Evolutionary conservation across 2,113 vertebrate genomes (phyloP), one percentile per base, ranked within the genome.

Genomic region (Porphyrio hochstetteri): DNA sequence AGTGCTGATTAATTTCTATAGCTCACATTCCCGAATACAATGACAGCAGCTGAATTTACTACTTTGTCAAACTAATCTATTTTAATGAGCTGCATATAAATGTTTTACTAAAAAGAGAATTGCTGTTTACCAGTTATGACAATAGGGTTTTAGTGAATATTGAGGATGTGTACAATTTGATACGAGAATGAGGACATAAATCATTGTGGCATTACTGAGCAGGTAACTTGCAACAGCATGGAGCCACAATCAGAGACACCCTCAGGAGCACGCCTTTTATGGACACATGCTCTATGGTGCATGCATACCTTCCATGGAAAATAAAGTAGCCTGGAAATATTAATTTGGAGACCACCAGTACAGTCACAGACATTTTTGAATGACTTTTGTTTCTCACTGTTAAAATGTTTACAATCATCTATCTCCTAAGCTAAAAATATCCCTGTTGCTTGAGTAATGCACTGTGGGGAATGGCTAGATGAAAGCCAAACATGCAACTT

Each of bases 1-100:
- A 92, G 60, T 82, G 57, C 71, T 93, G 82, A 90, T 82, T 78
- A 70, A 96, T 97, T 97, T 81, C 82, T 90, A 10, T 50, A 77
- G 90, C 53, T 90, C 67, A 72, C 42, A n/a, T 56, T 72, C n/a
- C 44, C 48, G 44, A 52, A 48, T 31, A 75, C 6, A 65, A 28
- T 78, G 46, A 70, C 80, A 85, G 11, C 12, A 61, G 52, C 74
- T 46, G 5, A 92, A 80, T 89, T 92, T 74, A 56, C 35, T 57
- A 8, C 27, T 44, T 65, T 56, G 16, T 55, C 38, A 81, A 40
- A 60, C 5, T 36, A 29, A 71, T 59, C 24, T 81, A 10, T 67
- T 68, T 83, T 80, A 90, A 76, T 79, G n/a, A 86, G 25, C 10
- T 35, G 36, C 82, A 92, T 80, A 67, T 5, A 86, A 86, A 75